These are phyloP conservation scores for Morpho achilles DNA, from an alignment of 2,888 invertebrate species.

Conservation along the genomic window DNA sequence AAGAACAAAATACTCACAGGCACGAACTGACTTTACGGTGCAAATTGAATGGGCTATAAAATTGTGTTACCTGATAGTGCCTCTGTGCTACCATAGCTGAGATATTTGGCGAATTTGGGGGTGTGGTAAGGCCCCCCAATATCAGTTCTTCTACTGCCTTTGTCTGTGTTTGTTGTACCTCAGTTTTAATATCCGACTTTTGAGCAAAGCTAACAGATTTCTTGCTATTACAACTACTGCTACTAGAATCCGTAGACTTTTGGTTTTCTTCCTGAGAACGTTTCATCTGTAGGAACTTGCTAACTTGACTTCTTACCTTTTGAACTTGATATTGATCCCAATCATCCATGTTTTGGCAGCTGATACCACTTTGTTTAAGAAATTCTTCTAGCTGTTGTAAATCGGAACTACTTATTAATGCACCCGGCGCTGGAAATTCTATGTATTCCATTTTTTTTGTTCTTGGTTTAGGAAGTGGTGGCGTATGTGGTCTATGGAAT, in stretches of 20 bases:
- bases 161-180: conserved; percentile 57
- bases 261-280: conserved; percentile 83
- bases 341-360: conserved; percentile 82
- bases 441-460: conserved; percentile 70
- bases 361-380: conserved; percentile 84
- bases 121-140: conserved; percentile 75
- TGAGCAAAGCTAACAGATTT: conserved; percentile 89
- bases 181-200: conserved; percentile 63
- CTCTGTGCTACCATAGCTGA: conserved; percentile 80
- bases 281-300: conserved; percentile 84
- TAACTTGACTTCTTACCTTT: conserved; percentile 84
- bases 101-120: conserved; percentile 87
- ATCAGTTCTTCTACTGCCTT: conserved; percentile 76
- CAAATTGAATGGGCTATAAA: conserved; percentile 42
- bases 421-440: conserved; percentile 72
- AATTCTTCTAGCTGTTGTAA: conserved; percentile 85
- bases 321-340: conserved; percentile 84
- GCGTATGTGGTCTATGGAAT: conserved; percentile 71
- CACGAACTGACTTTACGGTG: conserved; percentile 62
- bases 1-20: conserved; percentile 69
- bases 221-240: conserved; percentile 80
- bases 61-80: conserved; percentile 76
- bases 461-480: conserved; percentile 73
- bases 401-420: conserved; percentile 80
- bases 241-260: conserved; percentile 79